Base-by-base conservation (phyloP, 2,888 invertebrate genomes). In the Pandemis corylana region DNA sequence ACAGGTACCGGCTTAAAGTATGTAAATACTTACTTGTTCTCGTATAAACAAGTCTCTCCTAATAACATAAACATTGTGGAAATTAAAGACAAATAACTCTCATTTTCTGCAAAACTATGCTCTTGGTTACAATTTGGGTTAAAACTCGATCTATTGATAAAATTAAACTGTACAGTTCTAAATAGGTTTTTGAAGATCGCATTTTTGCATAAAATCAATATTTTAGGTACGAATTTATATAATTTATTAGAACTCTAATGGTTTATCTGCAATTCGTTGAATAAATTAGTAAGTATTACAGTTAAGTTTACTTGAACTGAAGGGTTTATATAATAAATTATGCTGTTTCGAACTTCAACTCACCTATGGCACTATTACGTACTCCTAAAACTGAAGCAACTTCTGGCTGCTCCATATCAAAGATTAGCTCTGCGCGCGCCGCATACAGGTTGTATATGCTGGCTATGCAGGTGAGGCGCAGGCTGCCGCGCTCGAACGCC, bases 351-450 rank as follows among this genome's bases (percentile, higher is more conserved):
- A 20, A 28, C 28, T 59, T 59, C 12, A 28, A 87, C 93, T 91
- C 86, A 95, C 95, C 95, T 87, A 87, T 82, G 79, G 95, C 95
- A 80, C 95, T 95, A 90, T 96, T 96, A 77, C 96, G 95, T 77
- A 96, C 96, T 81, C 96, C 96, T 81, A 97, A 91, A 82, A 97
- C 97, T 74, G 97, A 96, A 77, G 97, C 97, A 82, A 97, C 96
- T 89, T 96, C 95, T 76, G 97, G 97, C 83, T 96, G 96, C 89
- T 97, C 97, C 92, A 97, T 97, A 88, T 96, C 96, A 83, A 97
- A 94, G 81, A 95, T 92, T 78, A 96, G 91, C 87, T 96, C 96
- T 71, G 95, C 94, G 79, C 95, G 94, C 80, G 95, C 95, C 79
- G 95, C 95, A 89, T 97, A 96, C 81, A 96, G 92, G 87, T 96